Conservation (phyloP, 2,888 invertebrate genomes). For the Leucophenga montana region DNA sequence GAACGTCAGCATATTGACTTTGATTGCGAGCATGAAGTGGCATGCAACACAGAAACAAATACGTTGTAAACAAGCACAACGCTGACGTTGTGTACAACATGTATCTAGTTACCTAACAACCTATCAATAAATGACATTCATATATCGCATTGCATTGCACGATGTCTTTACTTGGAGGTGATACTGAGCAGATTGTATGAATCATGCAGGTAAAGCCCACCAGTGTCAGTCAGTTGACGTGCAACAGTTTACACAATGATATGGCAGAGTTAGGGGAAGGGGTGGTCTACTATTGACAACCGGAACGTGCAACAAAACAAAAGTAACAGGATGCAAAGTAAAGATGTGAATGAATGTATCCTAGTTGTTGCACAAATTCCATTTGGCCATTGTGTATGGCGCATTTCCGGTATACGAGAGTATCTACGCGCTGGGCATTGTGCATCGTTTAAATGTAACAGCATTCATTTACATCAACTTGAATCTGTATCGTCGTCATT, state of each 20-base stretch:
- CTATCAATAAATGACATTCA: too few relatives aligned
- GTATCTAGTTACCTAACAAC: too few relatives aligned
- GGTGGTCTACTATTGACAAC: too few relatives aligned
- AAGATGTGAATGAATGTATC: constrained; percentile 17
- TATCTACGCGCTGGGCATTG: constrained; percentile 81
- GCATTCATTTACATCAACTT: constrained; percentile 88
- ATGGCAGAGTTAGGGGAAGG: constrained; percentile 74
- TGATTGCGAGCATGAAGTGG: too few relatives aligned
- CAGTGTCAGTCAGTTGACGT: constrained; percentile 73
- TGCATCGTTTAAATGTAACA: constrained; percentile 80
- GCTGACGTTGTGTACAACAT: too few relatives aligned
- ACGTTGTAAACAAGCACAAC: too few relatives aligned
- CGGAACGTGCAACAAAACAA: not conserved
- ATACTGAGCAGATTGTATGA: too few relatives aligned
- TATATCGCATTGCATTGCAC: too few relatives aligned
- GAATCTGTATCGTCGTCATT: constrained; percentile 74
- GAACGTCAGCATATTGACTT: too few relatives aligned
- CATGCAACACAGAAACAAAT: too few relatives aligned
- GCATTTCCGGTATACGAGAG: constrained; percentile 87
- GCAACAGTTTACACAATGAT: constrained; percentile 79
- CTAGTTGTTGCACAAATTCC: constrained; percentile 71
- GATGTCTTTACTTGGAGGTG: too few relatives aligned
- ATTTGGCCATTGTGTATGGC: constrained; percentile 82
- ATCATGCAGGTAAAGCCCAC: too few relatives aligned
- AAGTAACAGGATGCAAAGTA: constrained; percentile 1